Evolutionary conservation across 23 tunicate genomes (phyloP).

Genomic region (Diplosoma virens): DNA sequence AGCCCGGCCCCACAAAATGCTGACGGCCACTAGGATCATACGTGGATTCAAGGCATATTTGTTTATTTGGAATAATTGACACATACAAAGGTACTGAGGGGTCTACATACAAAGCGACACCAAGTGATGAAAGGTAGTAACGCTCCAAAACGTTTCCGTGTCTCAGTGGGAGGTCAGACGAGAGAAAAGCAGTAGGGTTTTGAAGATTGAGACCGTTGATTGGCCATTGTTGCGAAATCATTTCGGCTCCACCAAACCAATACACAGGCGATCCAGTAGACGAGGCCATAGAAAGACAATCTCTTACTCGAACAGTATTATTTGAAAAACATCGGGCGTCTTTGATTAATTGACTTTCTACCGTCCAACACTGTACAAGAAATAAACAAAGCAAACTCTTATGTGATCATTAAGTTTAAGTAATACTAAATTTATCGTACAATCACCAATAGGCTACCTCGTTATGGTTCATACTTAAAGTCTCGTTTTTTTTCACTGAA

Average conservation of each 20-base stretch:
- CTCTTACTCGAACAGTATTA: slow-evolving; percentile 21
- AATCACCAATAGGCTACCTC: no score
- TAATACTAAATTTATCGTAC: no score
- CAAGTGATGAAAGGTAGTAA: slow-evolving; percentile 56
- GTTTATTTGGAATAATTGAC: slow-evolving; percentile 18
- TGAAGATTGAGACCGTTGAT: slow-evolving; percentile 17
- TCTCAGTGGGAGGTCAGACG: slow-evolving; percentile 57
- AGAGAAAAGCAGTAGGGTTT: slow-evolving; percentile 24
- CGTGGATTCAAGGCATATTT: slow-evolving; percentile 32
- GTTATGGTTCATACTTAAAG: no score
- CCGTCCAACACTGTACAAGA: slow-evolving; percentile 25
- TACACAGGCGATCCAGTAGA: slow-evolving; percentile 10
- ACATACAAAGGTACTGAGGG: slow-evolving; percentile 45
- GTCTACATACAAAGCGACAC: slow-evolving; percentile 36
- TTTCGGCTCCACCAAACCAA: slow-evolving; percentile 75
- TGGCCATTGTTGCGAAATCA: slow-evolving; percentile 59
- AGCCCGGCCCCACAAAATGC: slow-evolving; percentile 29
- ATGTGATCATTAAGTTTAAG: no score
- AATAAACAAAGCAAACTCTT: not conserved
- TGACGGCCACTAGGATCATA: not conserved
- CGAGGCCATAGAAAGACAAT: slow-evolving; percentile 32
- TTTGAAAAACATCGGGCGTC: not conserved
- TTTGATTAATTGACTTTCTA: not conserved
- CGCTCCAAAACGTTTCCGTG: slow-evolving; percentile 72
- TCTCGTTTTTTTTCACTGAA: no score